A percentile compares a stretch with the other conserved stretches of the same genome.
phyloP scores from a whole-genome alignment of 2,888 invertebrate species.

The Zaprionus lineosus region DNA sequence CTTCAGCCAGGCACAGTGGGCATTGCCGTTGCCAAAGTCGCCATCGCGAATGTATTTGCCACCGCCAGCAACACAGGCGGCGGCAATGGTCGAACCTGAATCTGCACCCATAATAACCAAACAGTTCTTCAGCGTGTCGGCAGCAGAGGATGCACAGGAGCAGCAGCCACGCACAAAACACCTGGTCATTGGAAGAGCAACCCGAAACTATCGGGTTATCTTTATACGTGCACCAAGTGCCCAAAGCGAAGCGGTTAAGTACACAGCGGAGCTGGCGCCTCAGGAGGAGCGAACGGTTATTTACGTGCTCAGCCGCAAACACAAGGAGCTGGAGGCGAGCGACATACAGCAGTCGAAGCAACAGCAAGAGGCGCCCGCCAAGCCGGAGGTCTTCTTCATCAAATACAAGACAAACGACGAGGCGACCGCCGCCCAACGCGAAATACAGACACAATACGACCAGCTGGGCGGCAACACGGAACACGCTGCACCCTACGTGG shows the following conservation, averaged over 20 bases:
- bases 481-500: conserved; percentile 75
- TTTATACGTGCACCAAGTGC: conserved; percentile 81
- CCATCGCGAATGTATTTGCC: conserved; percentile 50
- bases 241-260: conserved; percentile 53
- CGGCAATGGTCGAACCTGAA: no score
- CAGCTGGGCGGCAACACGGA: conserved; percentile 79
- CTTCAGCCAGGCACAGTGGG: conserved; percentile 13
- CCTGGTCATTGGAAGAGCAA: conserved; percentile 78
- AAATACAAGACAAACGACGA: conserved; percentile 82
- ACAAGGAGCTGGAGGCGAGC: conserved; percentile 69
- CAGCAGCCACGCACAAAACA: conserved; percentile 59
- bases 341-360: conserved; percentile 77
- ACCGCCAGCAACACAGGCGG: conserved; percentile 9
- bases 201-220: conserved; percentile 81
- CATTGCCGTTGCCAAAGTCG: neutral
- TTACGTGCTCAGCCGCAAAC: conserved; percentile 81
- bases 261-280: conserved; percentile 80
- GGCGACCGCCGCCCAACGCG: conserved; percentile 79
- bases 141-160: conserved; percentile 80
- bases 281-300: conserved; percentile 82
- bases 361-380: conserved; percentile 60
- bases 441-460: conserved; percentile 82
- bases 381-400: conserved; percentile 82
- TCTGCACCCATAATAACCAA: conserved; percentile 78
- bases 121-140: conserved; percentile 80